A percentile compares a stretch with the other conserved stretches of the same genome.
These are phyloP conservation scores for Urechis unicinctus DNA, from an alignment of 2,888 invertebrate genomes.

Conservation along the genomic window DNA sequence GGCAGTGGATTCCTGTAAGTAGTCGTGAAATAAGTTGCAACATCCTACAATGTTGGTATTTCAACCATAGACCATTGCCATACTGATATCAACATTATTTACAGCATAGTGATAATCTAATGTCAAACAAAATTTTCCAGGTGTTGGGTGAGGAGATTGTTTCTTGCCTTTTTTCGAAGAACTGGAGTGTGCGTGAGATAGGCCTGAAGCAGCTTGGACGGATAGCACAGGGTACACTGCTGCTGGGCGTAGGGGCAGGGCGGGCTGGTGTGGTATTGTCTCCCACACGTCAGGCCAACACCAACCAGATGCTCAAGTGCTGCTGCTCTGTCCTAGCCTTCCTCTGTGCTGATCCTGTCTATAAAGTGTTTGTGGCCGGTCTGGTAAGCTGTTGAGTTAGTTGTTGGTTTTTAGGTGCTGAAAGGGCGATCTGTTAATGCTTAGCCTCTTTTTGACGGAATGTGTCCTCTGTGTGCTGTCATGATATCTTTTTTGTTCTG, in stretches of 20 bases:
- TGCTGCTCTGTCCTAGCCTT: slow-evolving; percentile 48
- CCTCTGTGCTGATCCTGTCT: slow-evolving; percentile 51
- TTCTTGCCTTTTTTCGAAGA: slow-evolving; percentile 48
- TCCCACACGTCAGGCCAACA: slow-evolving; percentile 28
- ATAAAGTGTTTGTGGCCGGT: slow-evolving; percentile 51
- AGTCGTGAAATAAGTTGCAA: not conserved
- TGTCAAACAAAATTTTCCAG: slow-evolving; percentile 20
- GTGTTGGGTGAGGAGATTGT: slow-evolving; percentile 50
- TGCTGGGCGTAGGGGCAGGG: slow-evolving; percentile 35
- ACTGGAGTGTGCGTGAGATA: slow-evolving; percentile 50
- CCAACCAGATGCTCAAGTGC: slow-evolving; percentile 36
- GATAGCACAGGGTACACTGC: slow-evolving; percentile 34
- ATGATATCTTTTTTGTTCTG: too few species aligned
- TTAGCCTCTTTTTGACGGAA: too few species aligned
- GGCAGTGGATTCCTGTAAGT: slow-evolving; percentile 42
- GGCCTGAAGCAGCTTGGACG: slow-evolving; percentile 43
- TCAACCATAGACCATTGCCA: not conserved
- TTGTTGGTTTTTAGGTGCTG: too few species aligned
- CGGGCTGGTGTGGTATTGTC: slow-evolving; percentile 30
- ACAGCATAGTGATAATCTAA: not conserved
- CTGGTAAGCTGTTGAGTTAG: slow-evolving; percentile 47
- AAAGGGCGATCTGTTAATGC: too few species aligned
- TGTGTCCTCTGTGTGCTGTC: too few species aligned
- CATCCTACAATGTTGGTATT: not conserved
- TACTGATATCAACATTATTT: not conserved